A percentile compares a stretch with the other conserved stretches of the same genome.
Conservation (phyloP, 2,797 vertebrate genomes). For the Etheostoma perlongum region DNA sequence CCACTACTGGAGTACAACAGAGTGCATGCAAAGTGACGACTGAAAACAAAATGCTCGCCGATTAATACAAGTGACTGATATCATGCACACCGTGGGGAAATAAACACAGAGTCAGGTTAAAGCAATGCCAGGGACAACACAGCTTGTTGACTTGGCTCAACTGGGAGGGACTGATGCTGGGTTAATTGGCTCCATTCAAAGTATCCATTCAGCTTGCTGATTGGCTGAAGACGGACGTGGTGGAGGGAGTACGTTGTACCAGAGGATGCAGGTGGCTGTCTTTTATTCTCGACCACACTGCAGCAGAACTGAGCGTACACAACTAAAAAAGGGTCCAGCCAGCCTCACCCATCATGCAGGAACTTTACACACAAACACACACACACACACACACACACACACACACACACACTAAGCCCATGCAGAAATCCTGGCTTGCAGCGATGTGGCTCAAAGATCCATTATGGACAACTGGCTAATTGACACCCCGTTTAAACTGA, state of each 20-base stretch:
- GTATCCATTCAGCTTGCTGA: slow-evolving; percentile 80
- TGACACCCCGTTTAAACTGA: slow-evolving; percentile 51
- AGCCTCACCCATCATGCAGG: slow-evolving; percentile 78
- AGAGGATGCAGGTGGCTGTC: slow-evolving; percentile 70
- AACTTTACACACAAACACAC: slow-evolving; percentile 42
- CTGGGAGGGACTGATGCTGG: slow-evolving; percentile 62
- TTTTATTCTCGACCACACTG: slow-evolving; percentile 71
- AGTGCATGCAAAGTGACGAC: slow-evolving; percentile 73
- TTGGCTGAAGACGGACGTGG: slow-evolving; percentile 73
- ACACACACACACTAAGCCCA: slow-evolving; percentile 68
- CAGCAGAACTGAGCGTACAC: slow-evolving; percentile 58
- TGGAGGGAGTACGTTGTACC: slow-evolving; percentile 46
- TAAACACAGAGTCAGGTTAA: slow-evolving; percentile 53
- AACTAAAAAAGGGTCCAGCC: slow-evolving; percentile 54
- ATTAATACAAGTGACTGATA: slow-evolving; percentile 46
- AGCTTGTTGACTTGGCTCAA: slow-evolving; percentile 51
- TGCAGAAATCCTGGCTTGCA: slow-evolving; percentile 77
- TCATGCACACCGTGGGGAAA: slow-evolving; percentile 69
- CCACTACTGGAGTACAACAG: slow-evolving; percentile 57
- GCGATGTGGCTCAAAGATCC: slow-evolving; percentile 53
- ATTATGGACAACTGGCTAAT: slow-evolving; percentile 47
- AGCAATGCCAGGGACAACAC: slow-evolving; percentile 56
- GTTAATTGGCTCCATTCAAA: slow-evolving; percentile 62
- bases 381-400: slow-evolving; percentile 20
- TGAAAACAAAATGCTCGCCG: slow-evolving; percentile 48